phyloP scores from a whole-genome alignment of 2,113 vertebrate genomes.

The Furnarius figulus region DNA sequence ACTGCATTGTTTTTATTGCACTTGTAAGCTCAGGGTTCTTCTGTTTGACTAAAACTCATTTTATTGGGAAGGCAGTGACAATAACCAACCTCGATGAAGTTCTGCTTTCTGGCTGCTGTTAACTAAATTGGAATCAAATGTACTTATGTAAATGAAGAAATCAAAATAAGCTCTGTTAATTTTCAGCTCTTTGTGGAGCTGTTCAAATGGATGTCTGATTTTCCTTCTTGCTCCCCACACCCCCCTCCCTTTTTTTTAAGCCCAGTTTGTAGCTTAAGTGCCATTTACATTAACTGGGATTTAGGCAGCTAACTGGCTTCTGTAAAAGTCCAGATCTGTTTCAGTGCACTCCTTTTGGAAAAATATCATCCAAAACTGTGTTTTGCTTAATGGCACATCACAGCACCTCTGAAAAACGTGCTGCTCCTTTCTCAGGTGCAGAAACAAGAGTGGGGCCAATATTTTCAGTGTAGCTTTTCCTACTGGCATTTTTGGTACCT shows the following conservation, averaged over 20 bases:
- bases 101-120: conserved; percentile 27
- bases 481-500: neutral
- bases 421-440: neutral
- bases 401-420: neutral
- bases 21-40: neutral
- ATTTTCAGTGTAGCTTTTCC: neutral
- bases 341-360: neutral
- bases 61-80: neutral
- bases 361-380: neutral
- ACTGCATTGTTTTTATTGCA: neutral
- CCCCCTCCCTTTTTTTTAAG: neutral
- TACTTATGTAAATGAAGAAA: conserved; percentile 61
- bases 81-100: conserved; percentile 11
- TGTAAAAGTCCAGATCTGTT: neutral
- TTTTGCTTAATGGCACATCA: neutral
- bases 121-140: conserved; percentile 53
- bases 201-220: conserved; percentile 24
- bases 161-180: conserved; percentile 40
- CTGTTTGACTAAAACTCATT: neutral
- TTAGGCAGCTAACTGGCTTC: neutral
- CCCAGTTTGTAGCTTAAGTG: conserved; percentile 9
- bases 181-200: conserved; percentile 45
- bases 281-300: neutral
- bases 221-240: neutral
- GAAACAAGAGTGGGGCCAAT: neutral